Evolutionary conservation across 2,888 invertebrate species (phyloP).

Genomic region (Clostera curtula): DNA sequence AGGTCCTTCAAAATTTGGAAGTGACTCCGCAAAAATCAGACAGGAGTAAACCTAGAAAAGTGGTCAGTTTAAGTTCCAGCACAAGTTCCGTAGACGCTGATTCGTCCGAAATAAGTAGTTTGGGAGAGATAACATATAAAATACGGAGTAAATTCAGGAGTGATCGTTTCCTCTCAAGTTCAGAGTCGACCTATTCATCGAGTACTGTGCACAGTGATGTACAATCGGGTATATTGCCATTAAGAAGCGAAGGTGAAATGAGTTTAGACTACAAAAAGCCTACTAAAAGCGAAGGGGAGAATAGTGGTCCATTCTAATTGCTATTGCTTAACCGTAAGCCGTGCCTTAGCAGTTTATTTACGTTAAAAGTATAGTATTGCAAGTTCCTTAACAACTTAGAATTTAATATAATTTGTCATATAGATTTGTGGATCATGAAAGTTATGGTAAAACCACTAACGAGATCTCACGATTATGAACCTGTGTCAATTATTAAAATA

Average conservation of each 20-base stretch:
- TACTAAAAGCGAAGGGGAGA: conserved; percentile 46
- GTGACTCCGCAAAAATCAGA: conserved; percentile 18
- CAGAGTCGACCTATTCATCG: conserved; percentile 47
- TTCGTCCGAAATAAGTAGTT: conserved; percentile 62
- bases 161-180: conserved; percentile 31
- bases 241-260: conserved; percentile 56
- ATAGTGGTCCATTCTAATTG: conserved; percentile 29
- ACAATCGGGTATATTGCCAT: conserved; percentile 41
- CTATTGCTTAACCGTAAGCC: too few relatives aligned
- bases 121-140: conserved; percentile 51
- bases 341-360: too few relatives aligned
- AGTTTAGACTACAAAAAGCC: conserved; percentile 34
- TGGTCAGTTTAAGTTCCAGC: conserved; percentile 28
- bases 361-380: too few relatives aligned
- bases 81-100: conserved; percentile 56
- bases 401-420: too few relatives aligned
- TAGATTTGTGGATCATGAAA: too few relatives aligned
- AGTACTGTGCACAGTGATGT: conserved; percentile 37
- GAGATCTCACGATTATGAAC: too few relatives aligned
- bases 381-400: too few relatives aligned
- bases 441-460: too few relatives aligned
- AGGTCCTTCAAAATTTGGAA: conserved; percentile 47
- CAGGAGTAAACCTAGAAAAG: conserved; percentile 11
- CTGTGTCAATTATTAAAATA: too few relatives aligned
- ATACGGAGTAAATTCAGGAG: conserved; percentile 34